Evolutionary conservation across 2,797 vertebrate genomes (phyloP).

Genomic region (Pangasius macronema): DNA sequence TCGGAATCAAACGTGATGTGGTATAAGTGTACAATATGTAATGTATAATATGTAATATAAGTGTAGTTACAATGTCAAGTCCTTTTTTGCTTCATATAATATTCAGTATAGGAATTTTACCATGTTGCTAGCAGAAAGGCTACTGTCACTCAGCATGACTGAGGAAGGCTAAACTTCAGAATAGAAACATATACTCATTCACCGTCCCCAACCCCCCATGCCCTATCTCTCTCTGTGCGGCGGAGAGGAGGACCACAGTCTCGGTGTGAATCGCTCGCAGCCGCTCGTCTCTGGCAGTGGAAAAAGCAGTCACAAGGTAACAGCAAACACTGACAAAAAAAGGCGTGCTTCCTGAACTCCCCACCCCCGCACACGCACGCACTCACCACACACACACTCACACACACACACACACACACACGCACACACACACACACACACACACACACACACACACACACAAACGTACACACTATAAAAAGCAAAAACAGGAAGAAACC

Average conservation of each 20-base stretch:
- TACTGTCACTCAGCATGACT: neutral
- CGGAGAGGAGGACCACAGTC: neutral
- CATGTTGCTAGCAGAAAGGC: neutral
- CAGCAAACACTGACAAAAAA: slow-evolving; percentile 42
- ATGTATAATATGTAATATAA: neutral
- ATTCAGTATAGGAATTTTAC: neutral
- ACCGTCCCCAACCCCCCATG: accelerated
- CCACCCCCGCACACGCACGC: slow-evolving; percentile 20
- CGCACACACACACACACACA: slow-evolving; percentile 15
- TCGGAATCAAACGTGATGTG: neutral
- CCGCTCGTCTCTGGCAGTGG: slow-evolving; percentile 20
- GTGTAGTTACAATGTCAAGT: neutral
- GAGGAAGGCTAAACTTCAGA: neutral
- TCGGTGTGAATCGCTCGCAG: slow-evolving; percentile 21
- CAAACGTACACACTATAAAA: slow-evolving; percentile 38
- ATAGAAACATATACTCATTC: neutral
- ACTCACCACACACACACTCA: neutral
- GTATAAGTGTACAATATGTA: neutral
- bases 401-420: neutral
- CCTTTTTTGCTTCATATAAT: neutral
- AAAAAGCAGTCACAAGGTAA: slow-evolving; percentile 47
- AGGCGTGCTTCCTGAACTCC: slow-evolving; percentile 45
- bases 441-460: slow-evolving; percentile 11
- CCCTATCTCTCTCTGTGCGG: neutral
- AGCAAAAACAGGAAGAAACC: slow-evolving; percentile 37